Conservation (phyloP, 2,113 vertebrate species). For the Cololabis saira region DNA sequence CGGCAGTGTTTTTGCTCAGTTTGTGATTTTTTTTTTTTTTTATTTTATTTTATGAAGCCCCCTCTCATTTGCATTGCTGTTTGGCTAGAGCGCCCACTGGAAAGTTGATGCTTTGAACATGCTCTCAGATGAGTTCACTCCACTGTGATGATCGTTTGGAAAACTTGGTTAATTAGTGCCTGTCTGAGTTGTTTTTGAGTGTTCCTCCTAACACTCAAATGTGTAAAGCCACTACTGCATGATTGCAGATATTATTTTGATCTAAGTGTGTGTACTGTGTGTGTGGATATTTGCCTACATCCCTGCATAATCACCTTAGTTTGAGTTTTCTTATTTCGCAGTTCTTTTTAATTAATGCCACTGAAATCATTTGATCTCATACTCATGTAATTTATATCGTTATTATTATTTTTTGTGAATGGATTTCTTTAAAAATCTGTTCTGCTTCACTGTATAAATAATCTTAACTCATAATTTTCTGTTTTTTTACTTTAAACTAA, state of each 20-base stretch:
- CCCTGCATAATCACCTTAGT: too few relatives aligned
- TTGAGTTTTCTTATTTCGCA: too few relatives aligned
- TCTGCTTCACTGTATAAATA: too few relatives aligned
- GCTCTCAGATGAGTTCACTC: slow-evolving; percentile 70
- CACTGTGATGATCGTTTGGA: slow-evolving; percentile 66
- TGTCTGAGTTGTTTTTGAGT: slow-evolving; percentile 37
- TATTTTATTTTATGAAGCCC: neutral
- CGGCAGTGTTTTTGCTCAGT: slow-evolving; percentile 18
- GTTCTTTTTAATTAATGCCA: too few relatives aligned
- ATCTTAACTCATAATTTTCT: too few relatives aligned
- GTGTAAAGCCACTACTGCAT: slow-evolving; percentile 38
- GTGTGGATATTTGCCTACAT: too few relatives aligned
- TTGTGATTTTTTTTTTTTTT: neutral
- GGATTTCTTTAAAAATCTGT: too few relatives aligned
- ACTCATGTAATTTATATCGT: too few relatives aligned
- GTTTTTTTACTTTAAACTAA: too few relatives aligned
- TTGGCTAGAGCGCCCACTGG: slow-evolving; percentile 43
- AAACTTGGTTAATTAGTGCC: slow-evolving; percentile 73
- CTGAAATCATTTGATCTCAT: too few relatives aligned
- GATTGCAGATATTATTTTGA: slow-evolving; percentile 19
- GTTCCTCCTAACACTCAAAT: slow-evolving; percentile 14
- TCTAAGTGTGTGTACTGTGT: neutral
- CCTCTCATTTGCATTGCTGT: slow-evolving; percentile 52
- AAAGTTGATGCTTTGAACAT: slow-evolving; percentile 60
- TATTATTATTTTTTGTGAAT: too few relatives aligned